Base-by-base conservation (phyloP, 2,113 vertebrate species). In the Octodon degus region DNA sequence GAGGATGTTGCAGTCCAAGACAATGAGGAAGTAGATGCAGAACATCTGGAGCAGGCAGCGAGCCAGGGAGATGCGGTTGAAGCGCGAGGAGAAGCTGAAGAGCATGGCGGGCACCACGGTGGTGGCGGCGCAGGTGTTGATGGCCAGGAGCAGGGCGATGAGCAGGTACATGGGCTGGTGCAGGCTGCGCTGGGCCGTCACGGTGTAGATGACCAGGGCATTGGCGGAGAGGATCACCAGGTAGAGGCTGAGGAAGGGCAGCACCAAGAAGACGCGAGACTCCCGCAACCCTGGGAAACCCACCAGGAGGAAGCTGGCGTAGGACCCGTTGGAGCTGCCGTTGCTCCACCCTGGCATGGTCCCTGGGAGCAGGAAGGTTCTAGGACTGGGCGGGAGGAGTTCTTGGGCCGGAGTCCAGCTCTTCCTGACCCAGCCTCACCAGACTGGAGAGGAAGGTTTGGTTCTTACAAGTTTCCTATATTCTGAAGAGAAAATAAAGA, bases 31-130 rank as follows among this genome's bases (percentile, higher is more conserved):
- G 93, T 99, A 98, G 53, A 98, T 98, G 80, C 98, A 97, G 96
- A 99, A 99, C 99, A 99, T 99, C 96, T 99, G 99, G 30, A 97
- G 93, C 91, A 99, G 91, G 94, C 99, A 99, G 72, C 96, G 94
- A 0, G 93, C 72, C 93, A 98, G 74, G 0, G 98, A 99, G 95
- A 99, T 98, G 37, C 34, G 55, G 62, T 98, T 97, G 94, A 97
- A 80, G 85, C 76, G 89, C 2, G 98, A 86, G 19, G 98, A 97
- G 76, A 99, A 97, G 62, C 92, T 67, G 6, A 99, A 91, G 12
- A 99, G 95, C 97, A 98, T 97, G 77, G 97, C 96, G 2, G 99
- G 99, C 20, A 97, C 98, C 97, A 95, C 98, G 0, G 98, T 72
- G 6, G 94, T 97, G 10, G 95, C 97, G 0, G 97, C 96, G 0